Conservation (phyloP, 2,113 vertebrate species). For the Capra hircus region DNA sequence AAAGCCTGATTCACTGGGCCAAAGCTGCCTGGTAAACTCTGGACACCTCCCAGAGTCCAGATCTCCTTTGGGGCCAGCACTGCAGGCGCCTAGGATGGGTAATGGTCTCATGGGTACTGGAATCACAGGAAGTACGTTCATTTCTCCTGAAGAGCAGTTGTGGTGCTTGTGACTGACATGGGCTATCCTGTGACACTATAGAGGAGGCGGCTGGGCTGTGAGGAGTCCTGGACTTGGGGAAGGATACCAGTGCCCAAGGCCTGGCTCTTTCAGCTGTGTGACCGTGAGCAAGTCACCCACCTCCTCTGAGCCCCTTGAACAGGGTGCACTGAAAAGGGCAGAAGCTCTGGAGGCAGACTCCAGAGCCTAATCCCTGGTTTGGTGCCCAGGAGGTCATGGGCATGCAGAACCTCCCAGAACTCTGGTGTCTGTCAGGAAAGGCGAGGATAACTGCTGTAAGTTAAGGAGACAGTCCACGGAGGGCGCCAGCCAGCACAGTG, state of each 20-base stretch:
- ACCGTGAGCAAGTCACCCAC: neutral
- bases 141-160: neutral
- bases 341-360: neutral
- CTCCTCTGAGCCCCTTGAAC: neutral
- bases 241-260: neutral
- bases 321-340: neutral
- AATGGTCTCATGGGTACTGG: neutral
- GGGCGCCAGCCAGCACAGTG: neutral
- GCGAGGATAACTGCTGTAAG: neutral
- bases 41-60: neutral
- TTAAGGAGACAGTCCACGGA: neutral
- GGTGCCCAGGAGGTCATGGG: neutral
- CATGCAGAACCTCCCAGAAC: neutral
- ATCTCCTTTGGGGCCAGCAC: neutral
- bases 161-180: neutral
- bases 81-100: neutral
- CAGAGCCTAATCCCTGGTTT: neutral
- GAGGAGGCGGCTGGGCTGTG: neutral
- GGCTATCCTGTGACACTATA: accelerated
- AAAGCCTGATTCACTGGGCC: neutral
- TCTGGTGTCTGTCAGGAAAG: neutral
- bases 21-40: neutral
- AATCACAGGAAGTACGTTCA: neutral
- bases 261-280: neutral
- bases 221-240: neutral